Evolutionary conservation across 2,113 vertebrate genomes (phyloP).

Genomic region (Orientallactaga bullata): DNA sequence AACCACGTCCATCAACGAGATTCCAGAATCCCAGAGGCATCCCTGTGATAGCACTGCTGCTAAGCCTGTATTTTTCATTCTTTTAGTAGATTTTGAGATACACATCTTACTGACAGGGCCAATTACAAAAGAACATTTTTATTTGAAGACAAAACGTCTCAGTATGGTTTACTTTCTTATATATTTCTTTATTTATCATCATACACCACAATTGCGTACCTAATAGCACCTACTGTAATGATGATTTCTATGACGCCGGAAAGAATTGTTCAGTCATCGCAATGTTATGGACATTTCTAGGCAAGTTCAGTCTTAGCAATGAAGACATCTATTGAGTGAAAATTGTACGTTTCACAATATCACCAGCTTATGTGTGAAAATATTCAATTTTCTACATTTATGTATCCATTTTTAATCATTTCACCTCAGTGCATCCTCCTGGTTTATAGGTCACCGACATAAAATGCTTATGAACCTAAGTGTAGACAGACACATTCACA

Average conservation of each 20-base stretch:
- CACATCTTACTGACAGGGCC: background rate
- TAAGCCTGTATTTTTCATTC: background rate
- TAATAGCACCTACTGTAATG: slow-evolving; percentile 58
- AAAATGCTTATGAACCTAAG: slow-evolving; percentile 72
- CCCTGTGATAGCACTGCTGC: background rate
- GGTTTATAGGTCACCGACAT: slow-evolving; percentile 81
- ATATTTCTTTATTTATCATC: slow-evolving; percentile 53
- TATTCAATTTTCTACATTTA: slow-evolving; percentile 57
- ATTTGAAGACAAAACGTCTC: background rate
- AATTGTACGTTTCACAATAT: slow-evolving; percentile 65
- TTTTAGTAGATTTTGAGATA: background rate
- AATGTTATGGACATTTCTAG: background rate
- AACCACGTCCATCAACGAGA: background rate
- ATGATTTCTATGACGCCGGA: slow-evolving; percentile 33
- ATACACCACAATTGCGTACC: background rate
- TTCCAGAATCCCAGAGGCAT: too few species aligned
- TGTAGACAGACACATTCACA: slow-evolving; percentile 73
- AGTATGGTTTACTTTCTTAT: background rate
- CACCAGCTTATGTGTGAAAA: slow-evolving; percentile 51
- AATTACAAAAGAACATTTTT: background rate
- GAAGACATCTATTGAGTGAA: slow-evolving; percentile 54
- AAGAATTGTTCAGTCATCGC: background rate
- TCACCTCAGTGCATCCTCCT: slow-evolving; percentile 76
- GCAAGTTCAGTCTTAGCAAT: background rate
- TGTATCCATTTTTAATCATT: slow-evolving; percentile 77